Evolutionary conservation across 2,888 invertebrate genomes (phyloP), one percentile per base, ranked within the genome.

Genomic region (Hemithea aestivaria): DNA sequence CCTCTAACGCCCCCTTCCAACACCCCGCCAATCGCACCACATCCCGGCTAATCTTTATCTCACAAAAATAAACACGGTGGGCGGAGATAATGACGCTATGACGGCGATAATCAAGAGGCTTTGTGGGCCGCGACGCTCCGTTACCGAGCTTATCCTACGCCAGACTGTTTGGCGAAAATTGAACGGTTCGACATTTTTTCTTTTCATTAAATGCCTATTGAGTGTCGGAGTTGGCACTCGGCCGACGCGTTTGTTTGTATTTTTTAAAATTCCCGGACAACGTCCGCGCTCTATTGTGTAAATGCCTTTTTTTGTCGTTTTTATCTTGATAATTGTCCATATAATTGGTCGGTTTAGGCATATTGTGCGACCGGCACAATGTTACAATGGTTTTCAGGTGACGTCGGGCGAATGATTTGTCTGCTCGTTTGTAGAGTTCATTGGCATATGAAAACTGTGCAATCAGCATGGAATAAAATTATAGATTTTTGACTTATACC

Each of bases 11-110:
- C 66, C 56, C 61, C 58, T 53, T 51, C 54, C 55, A 57, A 65
- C 68, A 69, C 64, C 67, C 74, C 77, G 70, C 85, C 85, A 83
- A 84, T 82, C 68, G 74, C 71, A 65, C 66, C 65, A 63, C 76
- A 75, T 81, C 77, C 73, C 56, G 62, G 87, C 84, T 87, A 85
- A 87, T 87, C 87, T 85, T 78, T 85, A 84, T 83, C 85, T 83
- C 66, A 77, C 73, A 83, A 87, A 87, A 87, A 84, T 87, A 87
- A 87, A 87, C 85, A 82, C 73, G 75, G 76, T 73, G 73, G 80
- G 77, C 75, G 80, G 73, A 79, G 84, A 87, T 87, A 85, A 87
- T 82, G 80, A 80, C 75, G 69, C 73, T 66, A 63, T 66, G 61
- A 61, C 70, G 72, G 68, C 59, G 72, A 80, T 84, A 84, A 84